Evolutionary conservation across 1,140 invertebrate species (phyloP), one percentile per base, ranked within the genome.

Genomic region (Drosophila rufa): DNA sequence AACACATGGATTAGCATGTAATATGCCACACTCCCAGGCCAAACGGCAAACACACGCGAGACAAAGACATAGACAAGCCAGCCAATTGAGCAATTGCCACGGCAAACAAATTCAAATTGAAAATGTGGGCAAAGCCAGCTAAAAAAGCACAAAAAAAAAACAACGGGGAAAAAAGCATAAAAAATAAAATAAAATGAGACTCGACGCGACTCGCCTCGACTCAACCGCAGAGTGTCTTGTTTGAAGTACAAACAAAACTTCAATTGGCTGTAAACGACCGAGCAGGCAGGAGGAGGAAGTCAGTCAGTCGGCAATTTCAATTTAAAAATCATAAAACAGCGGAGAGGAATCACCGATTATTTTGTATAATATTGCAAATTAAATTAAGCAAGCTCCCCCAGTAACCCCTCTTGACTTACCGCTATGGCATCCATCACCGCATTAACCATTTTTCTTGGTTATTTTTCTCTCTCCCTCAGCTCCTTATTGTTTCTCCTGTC

Each of bases 401-500:
- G 33, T 55, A 61, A 60, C 38, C 61, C 61, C 38, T 43, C 38
- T 43, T 50, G 94, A 92, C 85, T 82, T 82, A 93, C 84, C 81
- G 85, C 92, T 68, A 89, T 92, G 73, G 92, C 91, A 91, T 92
- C 91, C 91, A 92, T 92, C 53, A 92, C 91, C n/a, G 91, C 91
- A 75, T 92, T 92, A 78, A 92, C 91, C 91, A 92, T 91, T 71
- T 79, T 70, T 27, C 17, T 56, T 36, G 42, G 19, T 14, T 43
- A 36, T 17, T 14, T 30, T 4, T 12, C 2, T 14, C 4, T 5
- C n/a, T 36, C 7, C 1, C 43, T n/a, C 17, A 15, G 12, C 33
- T 51, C 25, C 33, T 30, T 50, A 15, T 43, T 38, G 33, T 25
- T 38, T 30, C n/a, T 40, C 50, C 17, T 56, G 27, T 30, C 30